Evolutionary conservation across 2,888 invertebrate species (phyloP).

Genomic region (Anodontia alba): DNA sequence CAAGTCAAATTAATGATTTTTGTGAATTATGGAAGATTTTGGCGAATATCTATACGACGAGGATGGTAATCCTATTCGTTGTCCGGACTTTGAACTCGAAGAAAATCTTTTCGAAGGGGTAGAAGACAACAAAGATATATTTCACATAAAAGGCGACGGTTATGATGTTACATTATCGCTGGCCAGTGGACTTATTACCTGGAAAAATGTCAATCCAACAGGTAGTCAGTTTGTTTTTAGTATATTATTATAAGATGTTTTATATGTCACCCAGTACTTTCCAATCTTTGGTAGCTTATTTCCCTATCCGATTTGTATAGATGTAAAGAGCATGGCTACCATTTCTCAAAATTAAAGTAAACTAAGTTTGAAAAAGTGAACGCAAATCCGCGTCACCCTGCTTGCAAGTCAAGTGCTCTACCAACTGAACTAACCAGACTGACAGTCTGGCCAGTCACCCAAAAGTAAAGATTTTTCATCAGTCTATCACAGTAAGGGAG

Average conservation of each 20-base stretch:
- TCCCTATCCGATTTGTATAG: no score
- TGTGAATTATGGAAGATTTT: conserved; percentile 51
- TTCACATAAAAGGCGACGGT: conserved; percentile 75
- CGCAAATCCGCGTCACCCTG: no score
- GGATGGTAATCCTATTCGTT: conserved; percentile 69
- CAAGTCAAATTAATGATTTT: background rate
- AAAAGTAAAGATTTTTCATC: no score
- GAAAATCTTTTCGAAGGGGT: conserved; percentile 54
- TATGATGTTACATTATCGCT: conserved; percentile 76
- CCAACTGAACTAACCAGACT: no score
- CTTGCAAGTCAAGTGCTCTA: no score
- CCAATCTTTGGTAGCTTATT: no score
- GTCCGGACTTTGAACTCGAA: conserved; percentile 35
- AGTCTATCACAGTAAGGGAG: no score
- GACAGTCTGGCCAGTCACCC: no score
- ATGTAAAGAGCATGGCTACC: no score
- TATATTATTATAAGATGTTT: background rate
- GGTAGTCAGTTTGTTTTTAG: conserved; percentile 22
- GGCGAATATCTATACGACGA: conserved; percentile 72
- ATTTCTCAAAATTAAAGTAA: no score
- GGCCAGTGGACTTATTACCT: conserved; percentile 63
- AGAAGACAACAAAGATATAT: conserved; percentile 70
- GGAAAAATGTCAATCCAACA: conserved; percentile 69
- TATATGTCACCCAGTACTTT: no score
- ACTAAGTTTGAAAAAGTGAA: no score